Evolutionary conservation across 2,888 invertebrate genomes (phyloP), one percentile per base, ranked within the genome.

Genomic region (Aphodius sticticus): DNA sequence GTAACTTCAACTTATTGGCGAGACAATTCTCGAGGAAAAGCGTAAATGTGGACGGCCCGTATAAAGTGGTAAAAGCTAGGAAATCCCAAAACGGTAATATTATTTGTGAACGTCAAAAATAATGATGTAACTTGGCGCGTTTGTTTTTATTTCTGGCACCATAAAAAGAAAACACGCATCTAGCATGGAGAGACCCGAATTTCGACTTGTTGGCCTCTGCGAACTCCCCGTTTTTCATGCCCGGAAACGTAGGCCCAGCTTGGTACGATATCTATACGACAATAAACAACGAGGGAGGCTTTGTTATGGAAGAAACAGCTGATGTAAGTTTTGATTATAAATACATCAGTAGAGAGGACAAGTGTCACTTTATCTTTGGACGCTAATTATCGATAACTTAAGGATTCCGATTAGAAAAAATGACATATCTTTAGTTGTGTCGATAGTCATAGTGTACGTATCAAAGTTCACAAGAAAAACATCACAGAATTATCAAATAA

Each of bases 231-330:
- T 93, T 95, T 86, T 93, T 93, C 84, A 89, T 95, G 81, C 94
- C 94, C 16, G 94, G 94, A 78, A 91, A 92, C 81, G 90, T 93
- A 0, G 95, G 95, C 0, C 92, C 93, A 15, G 94, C 93, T 0
- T 94, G 94, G 93, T 91, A 93, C 81, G 92, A 93, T 83, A 90
- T 90, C 12, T 90, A 91, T 37, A 92, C 93, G 0, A 93, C 92
- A 1, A 89, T 90, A 6, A 90, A 87, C 78, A 86, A 86, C 69
- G 86, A 87, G 69, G 85, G 86, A 82, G 71, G 85, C 69, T 85
- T 88, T 78, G 85, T 89, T 69, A 88, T 89, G 86, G 87, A 89
- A 82, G 76, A 81, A 80, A 75, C 80, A 75, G 79, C 76, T 76
- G 80, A 76, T 72, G 81, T 80, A 79, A 75, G 26, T 26, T 26